phyloP scores from a whole-genome alignment of 2,888 invertebrate genomes.

The Coleophora flavipennella region DNA sequence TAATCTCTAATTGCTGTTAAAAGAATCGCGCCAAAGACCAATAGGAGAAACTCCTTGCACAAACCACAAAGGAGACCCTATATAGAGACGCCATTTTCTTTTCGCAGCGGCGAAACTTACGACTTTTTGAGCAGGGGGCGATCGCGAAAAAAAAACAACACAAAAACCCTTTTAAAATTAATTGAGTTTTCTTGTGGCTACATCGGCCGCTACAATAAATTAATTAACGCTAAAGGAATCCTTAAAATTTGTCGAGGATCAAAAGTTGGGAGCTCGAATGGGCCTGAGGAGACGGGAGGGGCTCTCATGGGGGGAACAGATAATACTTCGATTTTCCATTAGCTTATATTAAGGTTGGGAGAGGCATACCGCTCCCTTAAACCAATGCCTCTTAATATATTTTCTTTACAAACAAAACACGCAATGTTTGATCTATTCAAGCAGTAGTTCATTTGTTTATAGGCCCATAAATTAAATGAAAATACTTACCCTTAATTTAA shows the following conservation, averaged over 20 bases:
- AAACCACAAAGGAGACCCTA: slow-evolving; percentile 47
- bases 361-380: slow-evolving; percentile 49
- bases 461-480: slow-evolving; percentile 38
- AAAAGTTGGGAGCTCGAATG: slow-evolving; percentile 52
- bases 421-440: slow-evolving; percentile 68
- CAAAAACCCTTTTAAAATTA: slow-evolving; percentile 73
- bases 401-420: slow-evolving; percentile 63
- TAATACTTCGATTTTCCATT: slow-evolving; percentile 72
- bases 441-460: slow-evolving; percentile 54
- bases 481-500: slow-evolving; percentile 56
- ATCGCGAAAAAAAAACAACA: slow-evolving; percentile 65
- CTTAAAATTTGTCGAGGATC: slow-evolving; percentile 69
- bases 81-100: slow-evolving; percentile 52
- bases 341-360: slow-evolving; percentile 65
- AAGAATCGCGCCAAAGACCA: slow-evolving; percentile 44
- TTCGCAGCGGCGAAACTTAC: slow-evolving; percentile 26
- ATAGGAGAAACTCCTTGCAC: too few relatives aligned
- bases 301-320: slow-evolving; percentile 40
- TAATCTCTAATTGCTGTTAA: slow-evolving; percentile 59
- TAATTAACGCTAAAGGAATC: slow-evolving; percentile 71
- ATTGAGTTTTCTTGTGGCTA: slow-evolving; percentile 72
- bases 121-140: slow-evolving; percentile 21
- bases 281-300: slow-evolving; percentile 22
- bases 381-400: slow-evolving; percentile 57
- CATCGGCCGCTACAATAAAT: slow-evolving; percentile 68